Percentiles rank a stretch among this genome's conserved stretches.
phyloP scores from a whole-genome alignment of 2,888 invertebrate genomes.

The Parasteatoda lunata region DNA sequence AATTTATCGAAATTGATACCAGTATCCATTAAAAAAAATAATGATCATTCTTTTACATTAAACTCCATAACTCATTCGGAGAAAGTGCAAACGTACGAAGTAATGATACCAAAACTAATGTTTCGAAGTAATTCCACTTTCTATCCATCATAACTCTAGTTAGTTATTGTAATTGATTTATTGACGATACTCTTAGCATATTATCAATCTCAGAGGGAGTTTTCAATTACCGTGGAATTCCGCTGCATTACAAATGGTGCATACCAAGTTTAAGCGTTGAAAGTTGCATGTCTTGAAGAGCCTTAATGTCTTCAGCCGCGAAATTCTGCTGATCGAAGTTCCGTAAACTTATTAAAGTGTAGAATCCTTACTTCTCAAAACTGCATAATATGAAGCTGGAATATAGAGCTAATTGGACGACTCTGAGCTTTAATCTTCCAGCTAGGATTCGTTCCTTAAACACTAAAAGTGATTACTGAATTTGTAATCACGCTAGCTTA shows the following conservation, averaged over 20 bases:
- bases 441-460: slow-evolving; percentile 29
- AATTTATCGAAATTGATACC: too few species aligned
- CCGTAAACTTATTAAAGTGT: slow-evolving; percentile 41
- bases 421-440: slow-evolving; percentile 28
- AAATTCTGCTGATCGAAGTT: slow-evolving; percentile 13
- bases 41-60: too few species aligned
- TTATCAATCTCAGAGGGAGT: not conserved
- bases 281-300: not conserved
- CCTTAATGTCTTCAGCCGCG: slow-evolving; percentile 4
- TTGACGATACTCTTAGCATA: slow-evolving; percentile 6
- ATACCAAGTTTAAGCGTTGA: not conserved
- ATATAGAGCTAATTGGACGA: slow-evolving; percentile 34
- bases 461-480: slow-evolving; percentile 47
- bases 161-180: not conserved
- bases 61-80: not conserved
- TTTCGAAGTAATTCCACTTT: not conserved
- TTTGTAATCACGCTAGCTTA: slow-evolving; percentile 5
- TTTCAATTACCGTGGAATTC: not conserved
- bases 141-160: not conserved
- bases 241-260: not conserved
- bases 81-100: not conserved
- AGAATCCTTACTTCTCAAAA: slow-evolving; percentile 15
- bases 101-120: not conserved
- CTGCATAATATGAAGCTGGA: slow-evolving; percentile 19
- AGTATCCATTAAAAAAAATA: too few species aligned